Evolutionary conservation across 2,797 vertebrate genomes (phyloP).

Genomic region (Cirrhinus molitorella): DNA sequence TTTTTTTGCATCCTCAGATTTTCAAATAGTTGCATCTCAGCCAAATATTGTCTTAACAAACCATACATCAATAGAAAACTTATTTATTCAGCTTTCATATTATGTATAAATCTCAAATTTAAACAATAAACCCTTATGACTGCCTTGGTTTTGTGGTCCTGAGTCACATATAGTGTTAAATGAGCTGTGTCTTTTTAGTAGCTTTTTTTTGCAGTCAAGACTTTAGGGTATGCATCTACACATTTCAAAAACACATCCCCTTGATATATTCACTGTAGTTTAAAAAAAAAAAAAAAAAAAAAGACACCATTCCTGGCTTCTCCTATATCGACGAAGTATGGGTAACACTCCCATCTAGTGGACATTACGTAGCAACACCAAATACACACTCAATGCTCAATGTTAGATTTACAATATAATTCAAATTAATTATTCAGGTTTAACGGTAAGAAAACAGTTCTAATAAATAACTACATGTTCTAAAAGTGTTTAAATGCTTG

Average conservation of each 20-base stretch:
- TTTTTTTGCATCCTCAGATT: too few species aligned
- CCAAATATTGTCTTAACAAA: too few species aligned
- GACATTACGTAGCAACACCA: not conserved
- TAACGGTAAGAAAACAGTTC: not conserved
- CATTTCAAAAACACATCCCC: not conserved
- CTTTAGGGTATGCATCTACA: not conserved
- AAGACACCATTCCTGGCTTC: not conserved
- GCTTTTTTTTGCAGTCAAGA: not conserved
- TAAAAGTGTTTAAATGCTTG: not conserved
- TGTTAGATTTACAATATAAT: not conserved
- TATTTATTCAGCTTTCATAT: too few species aligned
- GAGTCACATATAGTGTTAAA: not conserved
- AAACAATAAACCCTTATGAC: too few species aligned
- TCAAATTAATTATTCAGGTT: not conserved
- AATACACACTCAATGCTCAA: not conserved
- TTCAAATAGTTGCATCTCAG: too few species aligned
- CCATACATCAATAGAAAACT: too few species aligned
- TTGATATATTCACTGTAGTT: not conserved
- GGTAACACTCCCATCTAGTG: constrained; percentile 37
- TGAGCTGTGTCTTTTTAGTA: not conserved
- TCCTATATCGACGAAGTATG: not conserved
- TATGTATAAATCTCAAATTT: too few species aligned
- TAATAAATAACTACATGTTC: not conserved
- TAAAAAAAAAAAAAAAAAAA: accelerated
- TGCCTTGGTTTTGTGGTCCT: too few species aligned